Evolutionary conservation across 2,113 vertebrate genomes (phyloP), one percentile per base, ranked within the genome.

Genomic region (Seriola aureovittata): DNA sequence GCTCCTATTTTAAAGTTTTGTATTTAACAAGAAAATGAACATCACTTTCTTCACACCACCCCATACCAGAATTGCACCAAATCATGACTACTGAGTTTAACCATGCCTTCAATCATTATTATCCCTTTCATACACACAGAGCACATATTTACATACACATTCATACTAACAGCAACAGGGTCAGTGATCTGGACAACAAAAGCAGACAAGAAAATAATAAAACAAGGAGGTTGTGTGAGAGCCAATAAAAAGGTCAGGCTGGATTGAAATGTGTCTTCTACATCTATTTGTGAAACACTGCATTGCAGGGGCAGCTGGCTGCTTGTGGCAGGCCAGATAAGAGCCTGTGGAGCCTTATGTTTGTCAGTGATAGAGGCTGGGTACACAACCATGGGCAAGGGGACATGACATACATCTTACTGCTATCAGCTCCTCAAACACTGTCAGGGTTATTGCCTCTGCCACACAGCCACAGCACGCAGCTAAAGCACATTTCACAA

Each of bases 271-370:
- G 55, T 81, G 63, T 79, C 70, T 65, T 81, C 88, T 68, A 72
- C 83, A 78, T 89, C 63, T 67, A 78, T 74, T 85, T 69, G 57
- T 77, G 86, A 93, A 94, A 93, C 80, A 67, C 92, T 91, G 93
- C 94, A 94, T 92, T 94, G 95, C 94, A 92, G 91, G 82, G 89
- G 89, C 75, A 91, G 89, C 80, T 86, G 85, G 87, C 86, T 92
- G 92, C 90, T 82, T 75, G 85, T 92, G 91, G 87, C 76, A 75
- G 80, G 84, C 69, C 71, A 82, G 93, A 94, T 94, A 95, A 93
- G 90, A 87, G 88, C 82, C 71, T 34, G 81, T 71, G 69, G 62
- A 82, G 80, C 59, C 83, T 66, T 83, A 58, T 91, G 91, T 89
- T 90, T 83, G 89, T 64, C 85, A 76, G 71, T 77, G 93, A 95